A percentile compares a stretch with the other conserved stretches of the same genome.
These are phyloP conservation scores for Drepana falcataria DNA, from an alignment of 2,888 invertebrate genomes.

Conservation along the genomic window DNA sequence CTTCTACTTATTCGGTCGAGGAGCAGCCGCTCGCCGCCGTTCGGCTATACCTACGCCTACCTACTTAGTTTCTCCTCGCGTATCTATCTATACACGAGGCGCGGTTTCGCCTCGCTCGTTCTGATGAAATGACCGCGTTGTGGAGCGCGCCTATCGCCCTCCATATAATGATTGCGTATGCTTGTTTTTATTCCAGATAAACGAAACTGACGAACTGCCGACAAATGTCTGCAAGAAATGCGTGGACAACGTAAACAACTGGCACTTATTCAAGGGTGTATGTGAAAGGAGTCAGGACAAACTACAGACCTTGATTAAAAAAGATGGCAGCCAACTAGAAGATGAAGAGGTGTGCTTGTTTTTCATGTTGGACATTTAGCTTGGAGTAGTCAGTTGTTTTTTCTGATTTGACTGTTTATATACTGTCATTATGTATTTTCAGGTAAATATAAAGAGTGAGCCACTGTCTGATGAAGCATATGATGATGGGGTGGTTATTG, in stretches of 20 bases:
- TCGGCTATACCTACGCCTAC: slow-evolving; percentile 71
- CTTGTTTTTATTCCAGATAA: slow-evolving; percentile 78
- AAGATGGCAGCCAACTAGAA: slow-evolving; percentile 75
- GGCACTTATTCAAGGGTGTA: slow-evolving; percentile 81
- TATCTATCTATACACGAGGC: slow-evolving; percentile 65
- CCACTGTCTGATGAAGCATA: slow-evolving; percentile 74
- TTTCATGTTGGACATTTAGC: slow-evolving; percentile 46
- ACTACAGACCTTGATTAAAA: slow-evolving; percentile 78
- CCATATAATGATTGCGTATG: slow-evolving; percentile 65
- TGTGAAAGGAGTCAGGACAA: slow-evolving; percentile 83
- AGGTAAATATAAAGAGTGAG: slow-evolving; percentile 79
- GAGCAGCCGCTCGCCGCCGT: slow-evolving; percentile 64
- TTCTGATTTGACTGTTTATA: slow-evolving; percentile 35
- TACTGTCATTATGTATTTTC: slow-evolving; percentile 48
- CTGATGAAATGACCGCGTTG: slow-evolving; percentile 60
- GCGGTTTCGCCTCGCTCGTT: slow-evolving; percentile 68
- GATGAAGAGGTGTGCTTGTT: slow-evolving; percentile 52
- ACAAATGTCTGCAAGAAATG: slow-evolving; percentile 82
- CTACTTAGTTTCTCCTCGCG: slow-evolving; percentile 74
- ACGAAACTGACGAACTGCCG: slow-evolving; percentile 80
- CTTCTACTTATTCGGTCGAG: slow-evolving; percentile 76
- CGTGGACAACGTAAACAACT: slow-evolving; percentile 81
- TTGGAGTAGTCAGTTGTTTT: slow-evolving; percentile 47
- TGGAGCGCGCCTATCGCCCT: slow-evolving; percentile 58
- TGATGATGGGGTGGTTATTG: slow-evolving; percentile 76